phyloP scores from a whole-genome alignment of 2,113 vertebrate genomes.

The Ailurus styani region DNA sequence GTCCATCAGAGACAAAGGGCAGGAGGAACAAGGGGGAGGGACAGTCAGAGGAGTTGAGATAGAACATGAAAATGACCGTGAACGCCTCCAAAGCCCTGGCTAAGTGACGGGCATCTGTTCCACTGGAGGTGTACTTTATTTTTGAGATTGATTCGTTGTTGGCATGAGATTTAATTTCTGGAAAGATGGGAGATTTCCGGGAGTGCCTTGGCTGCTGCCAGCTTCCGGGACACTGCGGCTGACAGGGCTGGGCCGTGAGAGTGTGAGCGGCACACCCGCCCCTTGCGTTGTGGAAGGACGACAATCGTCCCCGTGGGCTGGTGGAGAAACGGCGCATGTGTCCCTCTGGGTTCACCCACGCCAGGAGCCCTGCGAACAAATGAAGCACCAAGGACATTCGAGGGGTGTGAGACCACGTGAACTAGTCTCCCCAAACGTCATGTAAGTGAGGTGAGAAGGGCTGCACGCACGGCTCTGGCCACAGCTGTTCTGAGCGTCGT shows the following conservation, averaged over 20 bases:
- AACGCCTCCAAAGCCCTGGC: neutral
- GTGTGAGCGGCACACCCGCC: accelerated
- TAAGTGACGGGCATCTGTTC: accelerated
- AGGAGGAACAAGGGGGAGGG: neutral
- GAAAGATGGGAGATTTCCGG: neutral
- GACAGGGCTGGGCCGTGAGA: accelerated
- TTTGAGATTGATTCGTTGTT: neutral
- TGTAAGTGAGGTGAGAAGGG: neutral
- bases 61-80: accelerated
- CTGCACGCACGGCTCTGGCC: neutral
- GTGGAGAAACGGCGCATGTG: no score
- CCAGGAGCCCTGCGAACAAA: accelerated
- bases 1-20: neutral
- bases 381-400: neutral
- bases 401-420: neutral
- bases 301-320: accelerated
- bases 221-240: accelerated
- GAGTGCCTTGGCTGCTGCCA: neutral
- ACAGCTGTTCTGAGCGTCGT: accelerated
- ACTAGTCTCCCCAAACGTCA: neutral
- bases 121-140: accelerated
- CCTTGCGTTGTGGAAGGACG: accelerated
- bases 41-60: accelerated
- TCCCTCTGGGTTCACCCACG: neutral
- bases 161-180: neutral